phyloP scores from a whole-genome alignment of 2,113 vertebrate genomes.

The Crotalus viridis region DNA sequence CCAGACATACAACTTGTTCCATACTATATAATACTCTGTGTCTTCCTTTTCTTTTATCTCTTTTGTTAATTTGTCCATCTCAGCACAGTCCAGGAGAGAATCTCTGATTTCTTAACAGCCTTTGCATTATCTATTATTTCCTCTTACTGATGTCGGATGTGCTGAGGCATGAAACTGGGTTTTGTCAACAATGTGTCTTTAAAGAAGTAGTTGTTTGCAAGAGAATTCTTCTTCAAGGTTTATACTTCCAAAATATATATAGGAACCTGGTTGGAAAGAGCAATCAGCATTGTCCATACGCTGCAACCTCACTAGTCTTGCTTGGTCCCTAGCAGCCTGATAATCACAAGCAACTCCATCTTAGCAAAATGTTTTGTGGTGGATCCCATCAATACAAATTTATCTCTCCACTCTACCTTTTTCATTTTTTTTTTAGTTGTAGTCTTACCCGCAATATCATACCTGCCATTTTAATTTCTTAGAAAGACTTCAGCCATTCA shows the following conservation, averaged over 20 bases:
- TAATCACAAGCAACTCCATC: neutral
- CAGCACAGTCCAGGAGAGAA: neutral
- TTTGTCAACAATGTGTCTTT: neutral
- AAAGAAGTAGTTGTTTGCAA: constrained; percentile 36
- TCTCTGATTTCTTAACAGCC: constrained; percentile 31
- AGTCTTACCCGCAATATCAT: neutral
- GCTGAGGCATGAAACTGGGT: constrained; percentile 39
- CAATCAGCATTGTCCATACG: neutral
- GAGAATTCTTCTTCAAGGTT: constrained; percentile 21
- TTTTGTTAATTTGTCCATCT: too few relatives aligned
- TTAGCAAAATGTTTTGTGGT: neutral
- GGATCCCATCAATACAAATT: neutral
- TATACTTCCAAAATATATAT: neutral
- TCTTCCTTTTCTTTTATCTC: too few relatives aligned
- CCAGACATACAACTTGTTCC: too few relatives aligned
- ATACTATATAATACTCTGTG: too few relatives aligned
- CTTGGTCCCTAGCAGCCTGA: neutral
- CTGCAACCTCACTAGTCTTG: neutral
- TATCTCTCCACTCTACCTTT: neutral
- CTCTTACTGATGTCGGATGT: constrained; percentile 12
- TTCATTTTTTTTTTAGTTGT: neutral
- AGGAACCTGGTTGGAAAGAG: constrained; percentile 3
- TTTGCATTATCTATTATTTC: constrained; percentile 18
- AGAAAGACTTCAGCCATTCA: neutral
- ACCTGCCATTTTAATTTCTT: neutral